Evolutionary conservation across 2,113 vertebrate genomes (phyloP).

Genomic region (Menura novaehollandiae): DNA sequence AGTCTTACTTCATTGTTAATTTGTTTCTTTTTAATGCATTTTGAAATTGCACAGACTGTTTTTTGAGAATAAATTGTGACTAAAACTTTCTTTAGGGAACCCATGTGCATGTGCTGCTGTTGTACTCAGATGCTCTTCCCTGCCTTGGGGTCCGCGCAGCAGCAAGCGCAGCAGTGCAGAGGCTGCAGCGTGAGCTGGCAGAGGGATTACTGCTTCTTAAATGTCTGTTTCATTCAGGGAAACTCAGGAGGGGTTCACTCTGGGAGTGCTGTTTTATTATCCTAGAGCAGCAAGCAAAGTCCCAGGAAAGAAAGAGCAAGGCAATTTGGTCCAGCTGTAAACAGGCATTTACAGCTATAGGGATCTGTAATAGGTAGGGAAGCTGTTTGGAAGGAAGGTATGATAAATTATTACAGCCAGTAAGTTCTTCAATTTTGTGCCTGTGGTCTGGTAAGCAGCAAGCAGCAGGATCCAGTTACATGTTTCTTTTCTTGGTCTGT

Average conservation of each 20-base stretch:
- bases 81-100: not conserved
- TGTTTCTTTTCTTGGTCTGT: constrained; percentile 47
- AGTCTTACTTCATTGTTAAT: not conserved
- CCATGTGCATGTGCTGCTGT: rapidly evolving
- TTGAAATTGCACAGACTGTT: not conserved
- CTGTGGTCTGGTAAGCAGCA: constrained; percentile 51
- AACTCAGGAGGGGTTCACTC: not conserved
- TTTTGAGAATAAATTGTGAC: not conserved
- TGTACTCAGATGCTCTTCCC: not conserved
- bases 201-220: constrained; percentile 7
- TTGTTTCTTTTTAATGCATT: not conserved
- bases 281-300: not conserved
- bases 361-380: constrained; percentile 16
- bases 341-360: constrained; percentile 8
- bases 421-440: constrained; percentile 50
- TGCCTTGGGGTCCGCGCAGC: not conserved
- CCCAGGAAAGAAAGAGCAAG: not conserved
- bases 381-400: constrained; percentile 35
- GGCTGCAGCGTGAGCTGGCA: not conserved
- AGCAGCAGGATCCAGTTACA: constrained; percentile 45
- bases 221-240: constrained; percentile 42
- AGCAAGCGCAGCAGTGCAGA: not conserved
- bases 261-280: not conserved
- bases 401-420: constrained; percentile 60
- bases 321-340: not conserved